Evolutionary conservation across 2,888 invertebrate genomes (phyloP).

Genomic region (Agrochola lota): DNA sequence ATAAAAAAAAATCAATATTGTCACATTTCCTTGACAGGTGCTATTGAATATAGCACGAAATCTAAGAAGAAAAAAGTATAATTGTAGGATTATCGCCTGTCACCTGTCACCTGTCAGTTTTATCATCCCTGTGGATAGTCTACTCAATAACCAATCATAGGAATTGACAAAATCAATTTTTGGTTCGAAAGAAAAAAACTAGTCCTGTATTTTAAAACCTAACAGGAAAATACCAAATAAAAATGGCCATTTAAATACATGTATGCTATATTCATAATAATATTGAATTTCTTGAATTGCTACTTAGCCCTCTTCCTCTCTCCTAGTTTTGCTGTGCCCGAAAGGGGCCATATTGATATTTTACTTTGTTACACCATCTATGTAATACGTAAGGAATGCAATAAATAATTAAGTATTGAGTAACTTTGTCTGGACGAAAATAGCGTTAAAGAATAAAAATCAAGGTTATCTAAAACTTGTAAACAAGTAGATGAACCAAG

Average conservation of each 20-base stretch:
- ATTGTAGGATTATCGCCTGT: neutral
- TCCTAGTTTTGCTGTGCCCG: no score
- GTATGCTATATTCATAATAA: neutral
- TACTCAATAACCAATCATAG: neutral
- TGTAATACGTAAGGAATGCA: no score
- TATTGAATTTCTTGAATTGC: no score
- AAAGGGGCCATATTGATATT: no score
- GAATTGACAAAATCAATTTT: neutral
- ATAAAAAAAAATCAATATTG: neutral
- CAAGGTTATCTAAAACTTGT: neutral
- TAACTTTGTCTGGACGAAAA: conserved; percentile 11
- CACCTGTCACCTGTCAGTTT: neutral
- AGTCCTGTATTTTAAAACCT: neutral
- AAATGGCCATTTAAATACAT: neutral
- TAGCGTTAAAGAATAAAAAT: neutral
- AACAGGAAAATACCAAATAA: neutral
- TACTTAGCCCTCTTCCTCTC: no score
- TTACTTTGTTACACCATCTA: no score
- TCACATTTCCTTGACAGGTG: neutral
- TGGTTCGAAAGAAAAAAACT: neutral
- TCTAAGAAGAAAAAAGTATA: neutral
- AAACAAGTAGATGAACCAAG: neutral
- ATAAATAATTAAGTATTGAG: no score
- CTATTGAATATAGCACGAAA: neutral
- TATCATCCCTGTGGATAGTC: neutral